Evolutionary conservation across 2,797 vertebrate genomes (phyloP).

Genomic region (Gymnodraco acuticeps): DNA sequence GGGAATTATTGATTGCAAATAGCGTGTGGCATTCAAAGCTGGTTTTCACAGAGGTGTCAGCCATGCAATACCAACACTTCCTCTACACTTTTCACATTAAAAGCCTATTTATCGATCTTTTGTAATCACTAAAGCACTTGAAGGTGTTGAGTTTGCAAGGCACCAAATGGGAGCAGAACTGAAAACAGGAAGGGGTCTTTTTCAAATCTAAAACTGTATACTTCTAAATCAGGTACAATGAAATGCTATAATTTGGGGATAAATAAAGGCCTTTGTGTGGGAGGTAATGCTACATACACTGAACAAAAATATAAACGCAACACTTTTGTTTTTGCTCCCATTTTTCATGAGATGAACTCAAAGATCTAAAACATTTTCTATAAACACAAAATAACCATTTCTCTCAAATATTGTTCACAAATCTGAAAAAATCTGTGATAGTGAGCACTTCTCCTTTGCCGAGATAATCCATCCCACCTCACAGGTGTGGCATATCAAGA

Average conservation of each 20-base stretch:
- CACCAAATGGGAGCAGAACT: neutral
- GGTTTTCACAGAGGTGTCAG: neutral
- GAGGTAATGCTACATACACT: neutral
- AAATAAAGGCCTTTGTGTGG: neutral
- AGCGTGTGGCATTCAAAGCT: neutral
- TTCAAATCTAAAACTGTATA: neutral
- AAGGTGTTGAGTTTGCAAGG: slow-evolving; percentile 1
- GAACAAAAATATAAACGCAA: too few relatives aligned
- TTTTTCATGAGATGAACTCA: too few relatives aligned
- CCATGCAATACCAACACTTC: neutral
- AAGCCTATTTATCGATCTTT: neutral
- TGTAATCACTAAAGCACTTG: neutral
- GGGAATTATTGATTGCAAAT: neutral
- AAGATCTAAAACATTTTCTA: too few relatives aligned
- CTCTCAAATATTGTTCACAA: too few relatives aligned
- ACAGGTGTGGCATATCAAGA: too few relatives aligned
- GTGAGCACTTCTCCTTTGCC: too few relatives aligned
- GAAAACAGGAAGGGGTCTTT: neutral
- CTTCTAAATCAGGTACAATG: neutral
- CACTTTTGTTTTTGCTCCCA: too few relatives aligned
- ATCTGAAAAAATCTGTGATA: too few relatives aligned
- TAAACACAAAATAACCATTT: too few relatives aligned
- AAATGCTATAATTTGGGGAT: neutral
- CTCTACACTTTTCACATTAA: slow-evolving; percentile 2
- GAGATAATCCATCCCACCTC: too few relatives aligned